These are phyloP conservation scores for Piscicola geometra DNA, from an alignment of 2,888 invertebrate species.

Conservation along the genomic window DNA sequence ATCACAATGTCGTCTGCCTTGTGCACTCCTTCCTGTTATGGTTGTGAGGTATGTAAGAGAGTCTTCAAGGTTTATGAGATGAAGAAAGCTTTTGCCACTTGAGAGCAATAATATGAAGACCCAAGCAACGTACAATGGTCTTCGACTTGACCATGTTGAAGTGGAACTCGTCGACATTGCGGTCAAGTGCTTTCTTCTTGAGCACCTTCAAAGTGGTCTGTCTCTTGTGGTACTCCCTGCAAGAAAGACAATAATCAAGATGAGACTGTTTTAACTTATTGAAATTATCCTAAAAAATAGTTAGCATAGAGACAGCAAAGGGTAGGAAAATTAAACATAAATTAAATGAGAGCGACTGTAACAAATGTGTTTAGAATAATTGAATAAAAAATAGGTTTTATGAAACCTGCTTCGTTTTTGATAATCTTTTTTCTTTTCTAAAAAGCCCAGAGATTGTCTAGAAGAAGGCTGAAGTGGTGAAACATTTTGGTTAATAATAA, in stretches of 20 bases:
- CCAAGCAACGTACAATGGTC: slow-evolving; percentile 59
- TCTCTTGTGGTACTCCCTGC: slow-evolving; percentile 61
- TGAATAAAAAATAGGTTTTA: no score
- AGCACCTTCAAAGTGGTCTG: slow-evolving; percentile 75
- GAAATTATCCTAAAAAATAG: background rate
- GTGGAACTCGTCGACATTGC: slow-evolving; percentile 97
- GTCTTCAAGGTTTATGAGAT: no score
- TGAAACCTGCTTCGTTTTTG: slow-evolving; percentile 53
- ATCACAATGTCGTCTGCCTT: slow-evolving; percentile 65
- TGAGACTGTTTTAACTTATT: background rate
- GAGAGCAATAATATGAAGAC: no score
- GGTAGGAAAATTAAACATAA: background rate
- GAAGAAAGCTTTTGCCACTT: no score
- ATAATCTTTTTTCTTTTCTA: slow-evolving; percentile 56
- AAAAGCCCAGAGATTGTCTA: slow-evolving; percentile 51
- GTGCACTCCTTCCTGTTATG: slow-evolving; percentile 58
- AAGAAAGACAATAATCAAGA: background rate
- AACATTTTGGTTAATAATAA: no score
- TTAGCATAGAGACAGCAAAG: background rate
- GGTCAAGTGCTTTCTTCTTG: slow-evolving; percentile 76
- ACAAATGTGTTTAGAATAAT: no score
- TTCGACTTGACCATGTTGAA: slow-evolving; percentile 92
- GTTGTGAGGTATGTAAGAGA: background rate
- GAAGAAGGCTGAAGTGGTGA: slow-evolving; percentile 49
- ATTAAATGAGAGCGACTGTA: background rate